These are phyloP conservation scores for Octodon degus DNA, from an alignment of 2,113 vertebrate species.

Conservation along the genomic window DNA sequence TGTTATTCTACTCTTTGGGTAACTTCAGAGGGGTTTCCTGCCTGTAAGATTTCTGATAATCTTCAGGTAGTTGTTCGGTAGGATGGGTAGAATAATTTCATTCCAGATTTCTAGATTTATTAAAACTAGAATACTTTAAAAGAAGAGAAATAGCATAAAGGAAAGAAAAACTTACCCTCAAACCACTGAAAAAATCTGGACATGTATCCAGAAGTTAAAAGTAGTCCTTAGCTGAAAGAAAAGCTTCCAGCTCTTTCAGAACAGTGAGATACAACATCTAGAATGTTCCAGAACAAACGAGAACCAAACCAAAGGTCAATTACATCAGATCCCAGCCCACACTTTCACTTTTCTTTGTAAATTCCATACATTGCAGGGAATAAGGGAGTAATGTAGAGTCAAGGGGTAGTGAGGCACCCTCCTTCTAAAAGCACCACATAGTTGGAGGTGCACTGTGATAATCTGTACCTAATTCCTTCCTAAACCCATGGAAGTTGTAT, in stretches of 20 bases:
- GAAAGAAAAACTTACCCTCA: neutral
- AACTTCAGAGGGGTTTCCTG: neutral
- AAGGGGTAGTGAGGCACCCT: neutral
- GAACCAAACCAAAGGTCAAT: neutral
- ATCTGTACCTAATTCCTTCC: neutral
- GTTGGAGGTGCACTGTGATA: neutral
- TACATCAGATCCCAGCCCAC: neutral
- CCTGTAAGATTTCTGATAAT: neutral
- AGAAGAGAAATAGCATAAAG: neutral
- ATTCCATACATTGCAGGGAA: neutral
- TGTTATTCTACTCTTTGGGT: neutral
- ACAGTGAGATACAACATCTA: neutral
- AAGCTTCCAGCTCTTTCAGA: neutral
- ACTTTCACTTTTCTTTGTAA: neutral
- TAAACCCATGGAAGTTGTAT: neutral
- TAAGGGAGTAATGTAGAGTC: fast-evolving
- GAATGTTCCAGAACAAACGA: neutral
- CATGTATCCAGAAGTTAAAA: conserved; percentile 16
- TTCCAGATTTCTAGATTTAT: neutral
- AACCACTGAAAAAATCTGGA: neutral
- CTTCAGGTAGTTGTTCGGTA: neutral
- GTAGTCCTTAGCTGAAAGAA: neutral
- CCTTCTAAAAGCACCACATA: neutral
- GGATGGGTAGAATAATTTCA: neutral
- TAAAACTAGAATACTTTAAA: neutral